These are phyloP conservation scores for Hypena proboscidalis DNA, from an alignment of 2,888 invertebrate genomes.

Conservation along the genomic window DNA sequence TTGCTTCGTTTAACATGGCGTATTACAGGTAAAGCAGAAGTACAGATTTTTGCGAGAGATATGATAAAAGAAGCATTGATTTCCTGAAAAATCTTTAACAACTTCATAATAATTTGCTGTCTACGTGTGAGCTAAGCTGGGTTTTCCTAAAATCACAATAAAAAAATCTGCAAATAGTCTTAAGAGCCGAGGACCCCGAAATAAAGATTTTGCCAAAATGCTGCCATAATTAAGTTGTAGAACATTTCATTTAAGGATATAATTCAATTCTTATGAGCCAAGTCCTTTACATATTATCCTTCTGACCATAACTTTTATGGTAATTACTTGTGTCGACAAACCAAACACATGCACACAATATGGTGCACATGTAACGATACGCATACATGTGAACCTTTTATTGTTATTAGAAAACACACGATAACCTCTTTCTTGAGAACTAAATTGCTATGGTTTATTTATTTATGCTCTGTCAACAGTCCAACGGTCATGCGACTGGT, in stretches of 20 bases:
- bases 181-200: too few relatives aligned
- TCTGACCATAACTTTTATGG: conserved; percentile 3
- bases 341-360: conserved; percentile 41
- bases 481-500: not conserved
- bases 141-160: too few relatives aligned
- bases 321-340: conserved; percentile 17
- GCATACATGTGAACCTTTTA: conserved; percentile 32
- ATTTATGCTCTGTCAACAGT: conserved; percentile 4
- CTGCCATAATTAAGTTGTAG: too few relatives aligned
- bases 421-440: conserved; percentile 38
- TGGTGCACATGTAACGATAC: conserved; percentile 26
- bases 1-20: conserved; percentile 16
- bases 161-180: too few relatives aligned
- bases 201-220: too few relatives aligned
- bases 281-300: not conserved
- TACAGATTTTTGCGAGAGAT: conserved; percentile 22
- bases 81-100: too few relatives aligned
- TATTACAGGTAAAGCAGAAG: conserved; percentile 22
- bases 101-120: too few relatives aligned
- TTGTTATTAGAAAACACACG: conserved; percentile 24
- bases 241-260: not conserved
- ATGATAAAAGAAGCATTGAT: too few relatives aligned
- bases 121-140: too few relatives aligned
- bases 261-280: not conserved
- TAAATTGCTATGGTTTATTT: conserved; percentile 4